Evolutionary conservation across 2,888 invertebrate species (phyloP), one percentile per base, ranked within the genome.

Genomic region (Caenorhabditis sp.): DNA sequence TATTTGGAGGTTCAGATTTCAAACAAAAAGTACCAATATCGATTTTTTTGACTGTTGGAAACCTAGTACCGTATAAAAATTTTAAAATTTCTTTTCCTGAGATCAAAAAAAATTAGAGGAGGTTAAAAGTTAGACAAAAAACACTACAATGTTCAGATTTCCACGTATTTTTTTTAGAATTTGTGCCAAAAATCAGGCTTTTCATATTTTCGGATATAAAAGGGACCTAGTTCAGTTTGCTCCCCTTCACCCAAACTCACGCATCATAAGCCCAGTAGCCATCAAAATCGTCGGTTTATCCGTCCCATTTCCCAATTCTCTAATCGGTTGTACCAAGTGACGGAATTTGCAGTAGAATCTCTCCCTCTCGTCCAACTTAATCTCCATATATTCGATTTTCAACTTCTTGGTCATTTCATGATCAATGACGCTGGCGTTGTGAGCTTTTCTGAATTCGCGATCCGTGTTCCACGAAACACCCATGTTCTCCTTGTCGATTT

Each of bases 241-340:
- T 85, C 56, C 70, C 83, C 10, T 83, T 83, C 73, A 77, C 80
- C 25, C 80, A 63, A 76, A 10, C 59, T 81, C 49, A 80, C 80
- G 12, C 70, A 68, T 14, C 73, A 69, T 21, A 63, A 76, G 43
- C 43, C 68, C 21, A 78, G 76, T 57, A 76, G 76, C 36, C 77
- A 77, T 58, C 72, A 58, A 27, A 23, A 23, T 56, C 3, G 56
- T 31, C 26, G 17, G 56, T 27, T 31, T 56, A 27, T 56, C 56
- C 7, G n/a, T 23, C 26, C 20, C 52, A 12, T 52, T 58, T 25
- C 10, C 26, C 27, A 58, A 12, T 26, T 25, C 26, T 43, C 17
- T 43, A 14, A 43, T 43, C 14, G 43, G 25, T 53, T 53, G 10
- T 7, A 53, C 43, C 21, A 21, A 5, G 14, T 25, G 53, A 8